These are phyloP conservation scores for Arctocebus calabarensis DNA, from an alignment of 2,797 vertebrate species.

Conservation along the genomic window DNA sequence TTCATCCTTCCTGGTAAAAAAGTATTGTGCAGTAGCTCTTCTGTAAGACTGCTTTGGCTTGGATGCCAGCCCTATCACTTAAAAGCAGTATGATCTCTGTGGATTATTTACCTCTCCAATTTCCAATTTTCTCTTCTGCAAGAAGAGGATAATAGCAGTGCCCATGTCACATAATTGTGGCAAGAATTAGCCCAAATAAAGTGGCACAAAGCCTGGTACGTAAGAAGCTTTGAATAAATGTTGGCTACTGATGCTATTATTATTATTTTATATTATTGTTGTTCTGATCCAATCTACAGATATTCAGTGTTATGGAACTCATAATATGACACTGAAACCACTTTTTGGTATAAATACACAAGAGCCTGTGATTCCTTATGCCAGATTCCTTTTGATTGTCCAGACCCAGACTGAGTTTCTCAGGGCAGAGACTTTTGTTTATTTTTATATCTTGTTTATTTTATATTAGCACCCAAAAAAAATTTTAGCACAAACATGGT, in stretches of 20 bases:
- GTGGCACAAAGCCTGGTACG: neutral
- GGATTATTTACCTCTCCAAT: neutral
- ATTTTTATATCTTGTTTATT: constrained; percentile 12
- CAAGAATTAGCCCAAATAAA: neutral
- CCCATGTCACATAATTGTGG: neutral
- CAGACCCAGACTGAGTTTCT: neutral
- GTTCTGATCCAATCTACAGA: neutral
- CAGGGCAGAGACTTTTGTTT: neutral
- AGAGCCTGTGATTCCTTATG: neutral
- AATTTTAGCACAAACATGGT: neutral
- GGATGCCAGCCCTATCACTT: neutral
- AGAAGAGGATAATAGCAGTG: constrained; percentile 8
- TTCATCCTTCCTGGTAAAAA: constrained; percentile 1
- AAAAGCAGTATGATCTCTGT: neutral
- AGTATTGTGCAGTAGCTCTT: neutral
- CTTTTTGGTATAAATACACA: constrained; percentile 28
- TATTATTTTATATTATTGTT: neutral
- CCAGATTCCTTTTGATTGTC: constrained; percentile 19
- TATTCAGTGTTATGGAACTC: constrained; percentile 22
- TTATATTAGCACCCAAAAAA: neutral
- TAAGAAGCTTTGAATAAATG: constrained; percentile 23
- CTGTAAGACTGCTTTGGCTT: neutral
- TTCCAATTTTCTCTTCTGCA: constrained; percentile 26
- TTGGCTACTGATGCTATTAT: neutral
- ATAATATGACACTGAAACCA: constrained; percentile 40